These are phyloP conservation scores for Ophonus ardosiacus DNA, from an alignment of 2,888 invertebrate genomes.

Conservation along the genomic window DNA sequence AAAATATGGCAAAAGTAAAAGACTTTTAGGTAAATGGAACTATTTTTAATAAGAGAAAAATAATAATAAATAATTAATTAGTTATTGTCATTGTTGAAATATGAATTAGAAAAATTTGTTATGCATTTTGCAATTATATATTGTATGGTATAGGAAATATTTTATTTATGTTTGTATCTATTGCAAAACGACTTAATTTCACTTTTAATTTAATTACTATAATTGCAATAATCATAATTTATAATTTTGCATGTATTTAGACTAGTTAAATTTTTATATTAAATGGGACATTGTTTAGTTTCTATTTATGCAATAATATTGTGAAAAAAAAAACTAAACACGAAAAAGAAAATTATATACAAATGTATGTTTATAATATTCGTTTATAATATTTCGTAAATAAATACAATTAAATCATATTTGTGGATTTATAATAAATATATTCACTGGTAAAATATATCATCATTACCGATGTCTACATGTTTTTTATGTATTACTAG, in stretches of 20 bases:
- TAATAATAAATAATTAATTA: neutral
- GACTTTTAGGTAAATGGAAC: constrained; percentile 26
- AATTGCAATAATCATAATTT: constrained; percentile 29
- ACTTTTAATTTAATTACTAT: constrained; percentile 30
- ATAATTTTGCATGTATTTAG: constrained; percentile 37
- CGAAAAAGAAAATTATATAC: neutral
- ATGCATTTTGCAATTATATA: constrained; percentile 17
- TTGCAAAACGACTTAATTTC: constrained; percentile 36
- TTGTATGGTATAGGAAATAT: constrained; percentile 3
- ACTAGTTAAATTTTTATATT: neutral
- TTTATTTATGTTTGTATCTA: constrained; percentile 19
- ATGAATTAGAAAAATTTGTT: constrained; percentile 22
- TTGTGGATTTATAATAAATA: no score
- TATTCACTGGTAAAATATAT: no score
- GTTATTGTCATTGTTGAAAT: constrained; percentile 8
- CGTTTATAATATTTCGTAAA: neutral
- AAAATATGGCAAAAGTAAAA: neutral
- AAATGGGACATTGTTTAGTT: constrained; percentile 16
- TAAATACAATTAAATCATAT: no score
- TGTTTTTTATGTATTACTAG: no score
- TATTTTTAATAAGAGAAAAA: no score
- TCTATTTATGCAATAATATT: constrained; percentile 12
- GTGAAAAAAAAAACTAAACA: neutral
- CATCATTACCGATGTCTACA: no score
- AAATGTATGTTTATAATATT: neutral